These are phyloP conservation scores for Parus major DNA, from an alignment of 2,113 vertebrate species.

Conservation along the genomic window DNA sequence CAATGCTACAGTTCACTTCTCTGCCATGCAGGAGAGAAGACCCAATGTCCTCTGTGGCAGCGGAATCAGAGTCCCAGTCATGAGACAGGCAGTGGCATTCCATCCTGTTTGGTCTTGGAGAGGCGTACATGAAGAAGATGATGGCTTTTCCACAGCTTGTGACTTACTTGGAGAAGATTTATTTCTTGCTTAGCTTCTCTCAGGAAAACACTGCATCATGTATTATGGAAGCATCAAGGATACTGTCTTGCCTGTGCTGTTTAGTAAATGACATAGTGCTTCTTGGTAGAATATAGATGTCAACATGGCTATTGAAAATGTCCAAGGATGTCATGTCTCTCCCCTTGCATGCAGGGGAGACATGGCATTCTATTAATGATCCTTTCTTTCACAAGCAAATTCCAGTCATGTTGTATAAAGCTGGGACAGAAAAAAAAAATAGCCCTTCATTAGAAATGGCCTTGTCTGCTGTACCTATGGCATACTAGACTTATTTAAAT, in stretches of 20 bases:
- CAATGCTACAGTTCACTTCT: neutral
- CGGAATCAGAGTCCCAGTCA: neutral
- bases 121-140: neutral
- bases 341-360: neutral
- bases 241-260: neutral
- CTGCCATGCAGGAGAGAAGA: neutral
- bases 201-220: neutral
- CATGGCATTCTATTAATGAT: neutral
- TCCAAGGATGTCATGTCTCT: neutral
- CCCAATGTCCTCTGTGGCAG: neutral
- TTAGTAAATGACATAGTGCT: neutral
- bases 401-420: neutral
- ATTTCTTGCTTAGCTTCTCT: neutral
- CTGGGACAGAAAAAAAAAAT: slow-evolving; percentile 32
- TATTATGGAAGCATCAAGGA: slow-evolving; percentile 9
- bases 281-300: slow-evolving; percentile 35
- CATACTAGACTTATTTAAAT: slow-evolving; percentile 7
- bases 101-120: neutral
- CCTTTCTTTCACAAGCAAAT: neutral
- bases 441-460: neutral
- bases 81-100: neutral
- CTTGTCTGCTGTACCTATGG: neutral
- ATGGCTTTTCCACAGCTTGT: neutral
- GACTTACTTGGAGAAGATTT: neutral
- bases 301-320: neutral